Evolutionary conservation across 2,888 invertebrate genomes (phyloP).

Genomic region (Diaprepes abbreviatus): DNA sequence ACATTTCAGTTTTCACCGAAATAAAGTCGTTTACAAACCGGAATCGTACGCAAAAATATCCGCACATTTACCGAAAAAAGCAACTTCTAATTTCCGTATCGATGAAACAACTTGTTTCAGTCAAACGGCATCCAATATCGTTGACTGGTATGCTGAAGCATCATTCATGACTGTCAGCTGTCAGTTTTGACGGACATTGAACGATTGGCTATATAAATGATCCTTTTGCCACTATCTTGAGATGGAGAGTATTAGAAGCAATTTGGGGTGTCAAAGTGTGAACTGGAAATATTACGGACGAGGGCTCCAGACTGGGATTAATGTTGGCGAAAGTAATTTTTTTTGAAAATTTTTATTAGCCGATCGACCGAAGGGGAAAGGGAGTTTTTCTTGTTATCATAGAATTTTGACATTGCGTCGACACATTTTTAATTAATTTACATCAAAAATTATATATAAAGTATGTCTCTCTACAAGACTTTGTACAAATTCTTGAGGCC

Average conservation of each 20-base stretch:
- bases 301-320: not conserved
- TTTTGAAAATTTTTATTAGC: not conserved
- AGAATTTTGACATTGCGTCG: no score
- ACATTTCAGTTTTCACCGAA: no score
- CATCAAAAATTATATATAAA: no score
- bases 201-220: conserved; percentile 42
- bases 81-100: not conserved
- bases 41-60: no score
- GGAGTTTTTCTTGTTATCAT: no score
- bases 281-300: conserved; percentile 16
- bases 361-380: not conserved
- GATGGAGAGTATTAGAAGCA: conserved; percentile 39
- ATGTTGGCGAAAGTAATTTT: not conserved
- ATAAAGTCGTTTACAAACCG: no score
- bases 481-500: no score
- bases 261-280: conserved; percentile 38
- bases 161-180: conserved; percentile 37
- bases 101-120: conserved; percentile 13
- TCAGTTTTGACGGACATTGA: conserved; percentile 43
- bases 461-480: no score
- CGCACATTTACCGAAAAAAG: no score
- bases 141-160: conserved; percentile 16
- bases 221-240: conserved; percentile 34
- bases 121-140: conserved; percentile 25
- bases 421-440: no score